Evolutionary conservation across 2,113 vertebrate species (phyloP).

Genomic region (Oreochromis spilurus): DNA sequence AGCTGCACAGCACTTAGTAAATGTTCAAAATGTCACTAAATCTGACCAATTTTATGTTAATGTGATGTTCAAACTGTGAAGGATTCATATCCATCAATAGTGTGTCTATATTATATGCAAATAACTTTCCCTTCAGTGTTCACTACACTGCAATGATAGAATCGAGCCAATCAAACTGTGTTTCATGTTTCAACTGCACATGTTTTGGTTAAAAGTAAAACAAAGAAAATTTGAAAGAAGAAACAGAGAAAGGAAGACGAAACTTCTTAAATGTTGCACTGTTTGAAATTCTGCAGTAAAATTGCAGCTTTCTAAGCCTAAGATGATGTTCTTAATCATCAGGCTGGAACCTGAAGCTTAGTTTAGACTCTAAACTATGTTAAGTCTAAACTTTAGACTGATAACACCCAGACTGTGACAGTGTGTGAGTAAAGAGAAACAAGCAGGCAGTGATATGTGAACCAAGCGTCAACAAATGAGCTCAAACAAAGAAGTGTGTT

Average conservation of each 20-base stretch:
- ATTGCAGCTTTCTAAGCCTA: not conserved
- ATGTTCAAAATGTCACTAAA: not conserved
- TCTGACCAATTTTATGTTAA: not conserved
- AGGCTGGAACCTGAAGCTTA: not conserved
- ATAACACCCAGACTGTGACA: not conserved
- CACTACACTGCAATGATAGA: accelerated
- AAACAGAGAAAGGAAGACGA: not conserved
- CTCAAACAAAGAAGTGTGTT: too few relatives aligned
- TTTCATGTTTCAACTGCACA: accelerated
- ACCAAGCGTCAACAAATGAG: not conserved
- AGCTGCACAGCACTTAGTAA: not conserved
- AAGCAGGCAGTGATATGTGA: not conserved
- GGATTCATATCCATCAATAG: accelerated
- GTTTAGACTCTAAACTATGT: not conserved
- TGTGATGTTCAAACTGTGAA: accelerated
- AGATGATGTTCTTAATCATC: accelerated
- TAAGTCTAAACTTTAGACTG: too few relatives aligned
- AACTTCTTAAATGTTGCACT: not conserved
- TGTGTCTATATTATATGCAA: not conserved
- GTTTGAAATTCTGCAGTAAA: not conserved
- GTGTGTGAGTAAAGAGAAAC: not conserved
- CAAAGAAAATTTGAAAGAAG: not conserved
- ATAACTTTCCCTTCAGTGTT: not conserved
- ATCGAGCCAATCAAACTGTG: not conserved
- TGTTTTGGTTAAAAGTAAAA: not conserved